Conservation (phyloP, 2,888 invertebrate species). For the Diarsia dahlii region DNA sequence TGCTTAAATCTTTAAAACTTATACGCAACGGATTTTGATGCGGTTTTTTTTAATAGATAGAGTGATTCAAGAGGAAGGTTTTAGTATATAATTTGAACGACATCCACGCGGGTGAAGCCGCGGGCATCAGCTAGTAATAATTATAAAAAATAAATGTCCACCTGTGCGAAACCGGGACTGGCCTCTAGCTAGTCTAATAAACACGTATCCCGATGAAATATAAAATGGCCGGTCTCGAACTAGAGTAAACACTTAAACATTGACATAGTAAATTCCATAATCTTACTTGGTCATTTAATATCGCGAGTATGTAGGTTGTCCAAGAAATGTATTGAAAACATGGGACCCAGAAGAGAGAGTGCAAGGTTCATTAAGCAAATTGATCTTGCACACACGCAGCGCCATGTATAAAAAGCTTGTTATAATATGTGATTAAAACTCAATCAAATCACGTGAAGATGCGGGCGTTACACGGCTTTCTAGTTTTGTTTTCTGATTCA, state of each 20-base stretch:
- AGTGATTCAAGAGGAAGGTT: too few species aligned
- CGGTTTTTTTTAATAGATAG: too few species aligned
- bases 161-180: too few species aligned
- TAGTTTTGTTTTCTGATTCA: conserved; percentile 63
- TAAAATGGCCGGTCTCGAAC: conserved; percentile 1
- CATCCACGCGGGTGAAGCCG: too few species aligned
- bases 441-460: conserved; percentile 60
- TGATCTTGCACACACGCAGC: conserved; percentile 9
- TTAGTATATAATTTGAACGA: too few species aligned
- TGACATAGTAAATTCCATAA: conserved; percentile 16
- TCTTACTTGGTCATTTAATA: conserved; percentile 11
- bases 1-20: too few species aligned
- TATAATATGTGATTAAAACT: conserved; percentile 51
- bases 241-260: conserved; percentile 22
- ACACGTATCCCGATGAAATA: conserved; percentile 4
- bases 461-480: conserved; percentile 46
- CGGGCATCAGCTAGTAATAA: too few species aligned
- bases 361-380: conserved; percentile 27
- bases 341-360: conserved; percentile 24
- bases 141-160: too few species aligned
- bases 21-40: too few species aligned
- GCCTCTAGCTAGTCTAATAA: not conserved
- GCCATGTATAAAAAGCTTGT: conserved; percentile 35
- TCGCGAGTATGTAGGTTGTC: conserved; percentile 1
- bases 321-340: conserved; percentile 16